Evolutionary conservation across 2,113 vertebrate species (phyloP).

Genomic region (Cheilinus undulatus): DNA sequence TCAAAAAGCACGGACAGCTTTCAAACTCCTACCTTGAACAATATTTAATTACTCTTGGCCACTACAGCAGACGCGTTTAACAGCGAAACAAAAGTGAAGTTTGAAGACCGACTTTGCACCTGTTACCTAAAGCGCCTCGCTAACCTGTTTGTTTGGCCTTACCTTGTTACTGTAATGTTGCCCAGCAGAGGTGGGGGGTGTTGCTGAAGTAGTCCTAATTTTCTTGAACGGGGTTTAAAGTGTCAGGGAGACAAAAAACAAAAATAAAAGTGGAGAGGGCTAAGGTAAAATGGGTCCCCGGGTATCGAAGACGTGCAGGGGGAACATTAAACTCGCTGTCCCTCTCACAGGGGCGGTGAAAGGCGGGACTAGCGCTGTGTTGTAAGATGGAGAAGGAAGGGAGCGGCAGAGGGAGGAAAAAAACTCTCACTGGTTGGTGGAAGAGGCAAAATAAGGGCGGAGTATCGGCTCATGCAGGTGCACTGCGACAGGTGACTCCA

Average conservation of each 20-base stretch:
- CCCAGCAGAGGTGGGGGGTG: neutral
- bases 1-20: neutral
- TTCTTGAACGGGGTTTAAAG: neutral
- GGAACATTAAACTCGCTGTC: conserved; percentile 30
- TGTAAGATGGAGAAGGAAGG: conserved; percentile 35
- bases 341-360: conserved; percentile 14
- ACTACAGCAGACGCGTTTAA: rapidly evolving
- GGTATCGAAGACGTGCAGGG: conserved; percentile 21
- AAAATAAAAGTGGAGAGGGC: conserved; percentile 1
- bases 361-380: conserved; percentile 50
- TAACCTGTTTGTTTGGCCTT: conserved; percentile 23
- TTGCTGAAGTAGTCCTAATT: conserved; percentile 9
- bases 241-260: neutral
- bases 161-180: conserved; percentile 53
- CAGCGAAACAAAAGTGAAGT: neutral
- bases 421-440: neutral
- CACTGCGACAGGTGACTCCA: neutral
- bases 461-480: conserved; percentile 20
- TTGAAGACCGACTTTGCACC: conserved; percentile 32
- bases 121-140: conserved; percentile 12
- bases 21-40: rapidly evolving
- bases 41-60: rapidly evolving
- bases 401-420: conserved; percentile 28
- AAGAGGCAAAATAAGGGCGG: neutral
- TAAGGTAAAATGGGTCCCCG: conserved; percentile 33